A percentile compares a stretch with the other conserved stretches of the same genome.
phyloP scores from a whole-genome alignment of 2,797 vertebrate genomes.

The Ptychobarbus kaznakovi region DNA sequence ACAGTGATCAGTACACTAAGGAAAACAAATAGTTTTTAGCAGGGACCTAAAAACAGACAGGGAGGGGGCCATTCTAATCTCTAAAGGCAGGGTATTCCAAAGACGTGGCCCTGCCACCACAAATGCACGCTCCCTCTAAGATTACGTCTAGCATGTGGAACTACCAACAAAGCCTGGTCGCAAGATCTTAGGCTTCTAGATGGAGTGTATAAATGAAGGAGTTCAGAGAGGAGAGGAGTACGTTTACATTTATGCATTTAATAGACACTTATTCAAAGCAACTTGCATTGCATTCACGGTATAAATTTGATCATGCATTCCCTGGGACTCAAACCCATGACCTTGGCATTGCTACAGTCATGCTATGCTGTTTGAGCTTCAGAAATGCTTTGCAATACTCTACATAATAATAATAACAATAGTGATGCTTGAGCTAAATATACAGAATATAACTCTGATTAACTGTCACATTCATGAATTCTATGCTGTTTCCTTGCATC shows the following conservation, averaged over 20 bases:
- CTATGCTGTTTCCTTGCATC: slow-evolving; percentile 11
- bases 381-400: background rate
- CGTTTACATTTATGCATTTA: background rate
- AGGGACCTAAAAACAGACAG: too few species aligned
- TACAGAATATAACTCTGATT: background rate
- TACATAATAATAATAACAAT: background rate
- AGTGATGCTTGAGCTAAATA: background rate
- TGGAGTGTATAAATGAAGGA: too few species aligned
- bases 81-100: too few species aligned
- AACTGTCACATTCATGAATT: slow-evolving; percentile 5
- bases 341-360: background rate
- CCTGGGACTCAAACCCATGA: background rate
- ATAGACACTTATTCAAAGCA: background rate
- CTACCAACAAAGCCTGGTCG: too few species aligned
- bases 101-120: too few species aligned
- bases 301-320: background rate
- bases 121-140: too few species aligned
- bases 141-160: too few species aligned
- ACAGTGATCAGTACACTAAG: too few species aligned
- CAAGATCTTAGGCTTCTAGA: too few species aligned
- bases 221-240: too few species aligned
- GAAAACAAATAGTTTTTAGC: too few species aligned
- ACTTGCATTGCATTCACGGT: background rate
- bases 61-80: too few species aligned
- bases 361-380: background rate